phyloP scores from a whole-genome alignment of 2,113 vertebrate species.

The Apodemus sylvaticus region DNA sequence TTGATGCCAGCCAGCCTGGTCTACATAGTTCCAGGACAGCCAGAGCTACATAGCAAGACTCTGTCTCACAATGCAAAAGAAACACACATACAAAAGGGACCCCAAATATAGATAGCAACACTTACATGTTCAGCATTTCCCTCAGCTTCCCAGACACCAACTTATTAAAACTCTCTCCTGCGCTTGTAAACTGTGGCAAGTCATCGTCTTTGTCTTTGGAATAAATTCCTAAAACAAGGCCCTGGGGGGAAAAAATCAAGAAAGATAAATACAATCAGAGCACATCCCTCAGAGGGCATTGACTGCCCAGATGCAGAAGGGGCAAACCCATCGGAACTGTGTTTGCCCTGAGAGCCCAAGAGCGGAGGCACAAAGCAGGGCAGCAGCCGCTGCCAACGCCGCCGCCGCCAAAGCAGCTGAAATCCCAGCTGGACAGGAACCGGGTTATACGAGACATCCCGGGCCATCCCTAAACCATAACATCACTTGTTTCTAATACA shows the following conservation, averaged over 20 bases:
- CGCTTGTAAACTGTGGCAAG: constrained; percentile 86
- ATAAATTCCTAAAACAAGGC: constrained; percentile 94
- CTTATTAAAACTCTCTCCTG: constrained; percentile 90
- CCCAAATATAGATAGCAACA: constrained; percentile 41
- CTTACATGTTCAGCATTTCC: constrained; percentile 91
- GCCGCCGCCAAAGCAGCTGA: background rate
- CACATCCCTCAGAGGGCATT: background rate
- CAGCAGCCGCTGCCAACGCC: background rate
- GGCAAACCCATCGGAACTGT: background rate
- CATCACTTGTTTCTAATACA: background rate
- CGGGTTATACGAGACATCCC: background rate
- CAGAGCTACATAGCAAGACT: background rate
- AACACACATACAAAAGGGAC: background rate
- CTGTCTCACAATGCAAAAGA: background rate
- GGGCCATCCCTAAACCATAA: background rate
- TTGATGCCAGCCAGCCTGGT: background rate
- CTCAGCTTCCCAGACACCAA: constrained; percentile 91
- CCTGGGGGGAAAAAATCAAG: constrained; percentile 82
- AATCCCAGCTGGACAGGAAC: background rate
- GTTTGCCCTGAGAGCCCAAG: background rate
- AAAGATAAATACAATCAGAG: background rate
- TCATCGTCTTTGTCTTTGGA: constrained; percentile 87
- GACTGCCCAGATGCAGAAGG: background rate
- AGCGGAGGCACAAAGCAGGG: background rate
- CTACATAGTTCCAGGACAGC: background rate